Evolutionary conservation across 2,113 vertebrate species (phyloP), one percentile per base, ranked within the genome.

Genomic region (Dicaeum eximium): DNA sequence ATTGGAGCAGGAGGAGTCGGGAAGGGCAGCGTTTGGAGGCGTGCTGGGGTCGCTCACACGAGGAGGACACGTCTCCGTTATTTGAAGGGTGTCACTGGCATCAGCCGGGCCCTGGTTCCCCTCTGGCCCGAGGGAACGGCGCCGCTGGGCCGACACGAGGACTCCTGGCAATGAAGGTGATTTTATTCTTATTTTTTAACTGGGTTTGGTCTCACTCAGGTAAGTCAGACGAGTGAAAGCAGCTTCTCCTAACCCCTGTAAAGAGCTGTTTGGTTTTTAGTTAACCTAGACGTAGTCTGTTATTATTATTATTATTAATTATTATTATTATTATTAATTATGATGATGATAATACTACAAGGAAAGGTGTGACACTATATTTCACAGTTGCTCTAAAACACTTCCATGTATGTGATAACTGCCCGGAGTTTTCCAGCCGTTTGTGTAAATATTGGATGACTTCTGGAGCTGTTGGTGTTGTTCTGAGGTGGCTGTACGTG

Each of bases 401-500:
- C 92, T 92, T 80, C 27, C 75, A 48, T 70, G 92, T 86, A 64
- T 47, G 88, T 12, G 47, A 56, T 88, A 73, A 93, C 90, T 2
- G 77, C 50, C 72, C 53, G 2, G 83, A 73, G 94, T 54, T 86
- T 88, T 78, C 54, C 87, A 51, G 80, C 30, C 11, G 38, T 93
- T 88, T 78, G 42, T 97, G 96, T 97, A 96, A 95, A 97, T 94
- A 96, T 33, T 23, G 94, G 93, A 88, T 65, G 96, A 67, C 48
- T 79, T 91, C 86, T 88, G 30, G 93, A 37, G 91, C 91, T 86
- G 33, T 94, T 24, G 84, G 93, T 94, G 92, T 93, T 65, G 94
- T 95, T 60, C 81, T 70, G 79, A 88, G 88, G 96, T 96, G 94
- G 81, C 92, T 90, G 80, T 95, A 50, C 21, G 86, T 89, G 93